Conservation (phyloP, 2,888 invertebrate genomes). For the Mactromeris polynyma region DNA sequence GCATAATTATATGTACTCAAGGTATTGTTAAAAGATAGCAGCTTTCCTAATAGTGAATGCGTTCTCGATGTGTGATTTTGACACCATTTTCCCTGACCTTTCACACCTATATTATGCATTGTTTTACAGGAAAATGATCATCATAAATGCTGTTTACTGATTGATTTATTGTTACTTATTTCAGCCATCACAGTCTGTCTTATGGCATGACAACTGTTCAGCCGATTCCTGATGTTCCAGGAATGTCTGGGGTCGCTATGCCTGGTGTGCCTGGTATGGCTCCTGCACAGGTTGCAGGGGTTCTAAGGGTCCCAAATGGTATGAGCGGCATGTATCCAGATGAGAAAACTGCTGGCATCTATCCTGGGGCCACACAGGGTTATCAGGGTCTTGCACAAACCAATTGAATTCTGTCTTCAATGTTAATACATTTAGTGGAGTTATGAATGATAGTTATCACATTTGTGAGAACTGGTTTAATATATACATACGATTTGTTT, state of each 20-base stretch:
- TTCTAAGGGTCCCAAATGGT: conserved; percentile 57
- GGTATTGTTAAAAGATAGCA: conserved; percentile 22
- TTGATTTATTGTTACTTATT: conserved; percentile 12
- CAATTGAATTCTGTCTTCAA: conserved; percentile 30
- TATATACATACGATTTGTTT: too few species aligned
- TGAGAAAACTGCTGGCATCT: conserved; percentile 57
- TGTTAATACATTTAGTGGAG: too few species aligned
- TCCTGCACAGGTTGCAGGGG: conserved; percentile 56
- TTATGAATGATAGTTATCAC: too few species aligned
- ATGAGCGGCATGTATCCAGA: conserved; percentile 57
- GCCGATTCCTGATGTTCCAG: conserved; percentile 53
- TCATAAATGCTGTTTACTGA: neutral
- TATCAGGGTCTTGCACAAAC: conserved; percentile 58
- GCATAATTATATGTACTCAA: conserved; percentile 25
- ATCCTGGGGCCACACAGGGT: conserved; percentile 41
- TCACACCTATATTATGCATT: neutral
- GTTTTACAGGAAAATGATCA: conserved; percentile 14
- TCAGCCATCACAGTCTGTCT: conserved; percentile 34
- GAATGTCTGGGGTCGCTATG: conserved; percentile 49
- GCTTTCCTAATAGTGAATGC: conserved; percentile 43
- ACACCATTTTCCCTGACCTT: conserved; percentile 3
- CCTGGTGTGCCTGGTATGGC: conserved; percentile 63
- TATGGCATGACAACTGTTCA: conserved; percentile 41
- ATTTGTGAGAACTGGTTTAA: too few species aligned
- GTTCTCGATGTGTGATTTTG: conserved; percentile 29